Percentiles rank a stretch among this genome's conserved stretches.
Conservation (phyloP, 2,888 invertebrate genomes). For the Drosophila leonis region DNA sequence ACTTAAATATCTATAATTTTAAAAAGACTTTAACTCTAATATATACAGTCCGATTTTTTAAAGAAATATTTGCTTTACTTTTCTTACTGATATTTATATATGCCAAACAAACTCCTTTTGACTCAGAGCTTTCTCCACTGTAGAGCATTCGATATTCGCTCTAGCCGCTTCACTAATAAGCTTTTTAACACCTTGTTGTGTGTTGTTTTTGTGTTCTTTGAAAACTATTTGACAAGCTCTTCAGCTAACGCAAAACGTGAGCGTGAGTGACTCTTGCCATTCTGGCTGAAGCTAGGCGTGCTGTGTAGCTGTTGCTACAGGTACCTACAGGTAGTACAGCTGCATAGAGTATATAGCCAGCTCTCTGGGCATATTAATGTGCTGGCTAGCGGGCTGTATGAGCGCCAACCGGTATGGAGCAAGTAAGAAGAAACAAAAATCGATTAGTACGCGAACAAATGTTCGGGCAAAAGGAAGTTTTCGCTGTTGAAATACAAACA, state of each 20-base stretch:
- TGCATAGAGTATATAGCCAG: slow-evolving; percentile 17
- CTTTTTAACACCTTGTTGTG: slow-evolving; percentile 30
- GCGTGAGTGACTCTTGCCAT: slow-evolving; percentile 42
- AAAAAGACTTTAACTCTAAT: too few species aligned
- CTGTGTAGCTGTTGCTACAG: slow-evolving; percentile 29
- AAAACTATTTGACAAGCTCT: slow-evolving; percentile 61
- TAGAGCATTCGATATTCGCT: slow-evolving; percentile 25
- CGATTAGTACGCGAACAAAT: slow-evolving; percentile 68
- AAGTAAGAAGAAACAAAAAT: slow-evolving; percentile 56
- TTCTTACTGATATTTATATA: background rate
- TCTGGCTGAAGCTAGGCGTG: slow-evolving; percentile 19
- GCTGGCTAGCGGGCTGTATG: slow-evolving; percentile 19
- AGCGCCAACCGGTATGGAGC: slow-evolving; percentile 17
- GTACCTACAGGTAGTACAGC: slow-evolving; percentile 13
- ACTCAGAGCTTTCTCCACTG: background rate
- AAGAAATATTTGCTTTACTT: too few species aligned
- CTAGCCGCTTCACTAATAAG: background rate
- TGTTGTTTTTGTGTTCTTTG: slow-evolving; percentile 12
- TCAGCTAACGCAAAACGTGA: slow-evolving; percentile 49
- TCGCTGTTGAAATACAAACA: slow-evolving; percentile 59
- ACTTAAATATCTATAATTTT: too few species aligned
- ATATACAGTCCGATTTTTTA: too few species aligned
- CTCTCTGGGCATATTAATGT: slow-evolving; percentile 56
- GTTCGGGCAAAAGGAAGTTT: slow-evolving; percentile 57
- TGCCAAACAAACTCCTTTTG: background rate